These are phyloP conservation scores for Trypoxylus dichotomus DNA, from an alignment of 1,140 invertebrate genomes.

Conservation along the genomic window DNA sequence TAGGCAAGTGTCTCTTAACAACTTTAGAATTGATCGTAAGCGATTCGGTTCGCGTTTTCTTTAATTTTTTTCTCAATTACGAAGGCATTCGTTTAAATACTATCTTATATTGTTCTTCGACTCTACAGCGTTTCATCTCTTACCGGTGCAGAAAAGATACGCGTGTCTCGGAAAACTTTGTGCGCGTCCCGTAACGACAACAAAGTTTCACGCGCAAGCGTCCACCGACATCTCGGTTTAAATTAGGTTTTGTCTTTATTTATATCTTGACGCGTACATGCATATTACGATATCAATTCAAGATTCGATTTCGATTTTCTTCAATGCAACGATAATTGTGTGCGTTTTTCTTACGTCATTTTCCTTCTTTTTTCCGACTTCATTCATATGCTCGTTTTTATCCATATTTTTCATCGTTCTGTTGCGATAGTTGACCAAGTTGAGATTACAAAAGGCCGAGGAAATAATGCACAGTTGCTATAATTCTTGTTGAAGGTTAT, in stretches of 20 bases:
- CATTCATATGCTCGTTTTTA: background rate
- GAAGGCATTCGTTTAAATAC: background rate
- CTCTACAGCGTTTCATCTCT: constrained; percentile 7
- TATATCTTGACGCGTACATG: background rate
- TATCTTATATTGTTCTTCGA: constrained; percentile 9
- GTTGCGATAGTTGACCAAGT: background rate
- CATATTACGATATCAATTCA: constrained; percentile 17
- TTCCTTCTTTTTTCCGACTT: background rate
- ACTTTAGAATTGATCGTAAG: background rate
- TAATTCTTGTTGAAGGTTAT: background rate
- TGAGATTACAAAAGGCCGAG: background rate
- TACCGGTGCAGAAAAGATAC: constrained; percentile 4
- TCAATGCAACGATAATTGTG: background rate
- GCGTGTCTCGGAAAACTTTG: constrained; percentile 16
- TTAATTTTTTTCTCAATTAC: background rate
- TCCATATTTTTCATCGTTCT: too few relatives aligned
- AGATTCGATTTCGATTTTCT: constrained; percentile 12
- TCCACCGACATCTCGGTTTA: constrained; percentile 5
- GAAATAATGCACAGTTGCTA: background rate
- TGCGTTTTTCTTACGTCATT: background rate
- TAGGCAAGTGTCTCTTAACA: background rate
- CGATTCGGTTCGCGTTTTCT: background rate
- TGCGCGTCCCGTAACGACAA: constrained; percentile 15
- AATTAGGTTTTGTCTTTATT: constrained; percentile 26
- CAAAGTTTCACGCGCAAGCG: constrained; percentile 16